A percentile compares a stretch with the other conserved stretches of the same genome.
These are phyloP conservation scores for Holacanthus passer DNA, from an alignment of 2,113 vertebrate species.

Conservation along the genomic window DNA sequence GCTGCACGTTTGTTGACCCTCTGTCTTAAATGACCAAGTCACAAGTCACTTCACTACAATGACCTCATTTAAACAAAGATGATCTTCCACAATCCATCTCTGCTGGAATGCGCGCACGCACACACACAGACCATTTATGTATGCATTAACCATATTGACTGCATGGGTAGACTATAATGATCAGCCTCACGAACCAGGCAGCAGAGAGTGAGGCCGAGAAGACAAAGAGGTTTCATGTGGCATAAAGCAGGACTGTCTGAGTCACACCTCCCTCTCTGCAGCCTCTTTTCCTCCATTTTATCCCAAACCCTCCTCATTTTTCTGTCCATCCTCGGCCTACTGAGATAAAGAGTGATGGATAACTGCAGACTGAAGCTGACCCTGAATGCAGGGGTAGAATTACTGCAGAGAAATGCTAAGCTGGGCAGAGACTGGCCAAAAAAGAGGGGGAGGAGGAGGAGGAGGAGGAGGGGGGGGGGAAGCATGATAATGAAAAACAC, in stretches of 20 bases:
- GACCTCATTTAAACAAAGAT: conserved; percentile 42
- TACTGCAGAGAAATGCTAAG: conserved; percentile 73
- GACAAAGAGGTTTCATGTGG: conserved; percentile 55
- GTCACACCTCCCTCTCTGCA: conserved; percentile 44
- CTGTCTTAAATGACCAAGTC: conserved; percentile 28
- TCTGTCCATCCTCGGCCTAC: conserved; percentile 2
- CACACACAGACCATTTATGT: neutral
- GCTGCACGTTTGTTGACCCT: neutral
- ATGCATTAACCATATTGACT: conserved; percentile 17
- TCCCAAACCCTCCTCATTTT: neutral
- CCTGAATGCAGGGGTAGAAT: conserved; percentile 67
- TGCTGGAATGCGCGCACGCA: conserved; percentile 28
- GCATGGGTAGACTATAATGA: conserved; percentile 2
- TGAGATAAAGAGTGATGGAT: conserved; percentile 39
- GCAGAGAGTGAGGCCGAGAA: conserved; percentile 18
- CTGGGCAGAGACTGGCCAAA: conserved; percentile 36
- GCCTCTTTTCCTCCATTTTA: conserved; percentile 39
- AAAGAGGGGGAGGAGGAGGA: neutral
- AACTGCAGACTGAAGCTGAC: conserved; percentile 44
- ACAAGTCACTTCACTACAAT: conserved; percentile 19
- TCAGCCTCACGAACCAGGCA: conserved; percentile 1
- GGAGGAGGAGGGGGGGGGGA: neutral
- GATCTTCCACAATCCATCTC: conserved; percentile 12
- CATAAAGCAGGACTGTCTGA: conserved; percentile 35
- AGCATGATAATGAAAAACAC: conserved; percentile 74